Evolutionary conservation across 2,888 invertebrate species (phyloP).

Genomic region (Sesia apiformis): DNA sequence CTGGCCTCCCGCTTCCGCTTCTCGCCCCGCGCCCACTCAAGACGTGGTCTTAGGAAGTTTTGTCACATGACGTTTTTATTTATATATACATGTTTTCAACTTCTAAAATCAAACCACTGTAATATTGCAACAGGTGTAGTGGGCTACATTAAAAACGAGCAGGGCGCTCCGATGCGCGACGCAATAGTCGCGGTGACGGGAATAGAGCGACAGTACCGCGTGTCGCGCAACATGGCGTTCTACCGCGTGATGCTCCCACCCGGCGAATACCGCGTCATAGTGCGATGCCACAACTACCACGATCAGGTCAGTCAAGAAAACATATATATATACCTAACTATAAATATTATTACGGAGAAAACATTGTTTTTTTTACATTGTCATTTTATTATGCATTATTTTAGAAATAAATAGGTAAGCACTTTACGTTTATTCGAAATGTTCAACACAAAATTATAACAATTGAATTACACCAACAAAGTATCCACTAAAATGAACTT

Average conservation of each 20-base stretch:
- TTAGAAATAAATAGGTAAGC: too few relatives aligned
- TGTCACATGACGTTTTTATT: not conserved
- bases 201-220: conserved; percentile 70
- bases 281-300: conserved; percentile 77
- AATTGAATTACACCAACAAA: too few relatives aligned
- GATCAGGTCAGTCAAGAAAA: conserved; percentile 37
- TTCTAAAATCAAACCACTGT: not conserved
- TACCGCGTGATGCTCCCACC: conserved; percentile 82
- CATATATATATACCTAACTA: not conserved
- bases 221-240: conserved; percentile 80
- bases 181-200: conserved; percentile 81
- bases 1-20: too few relatives aligned
- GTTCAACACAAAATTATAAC: too few relatives aligned
- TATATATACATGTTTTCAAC: not conserved
- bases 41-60: too few relatives aligned
- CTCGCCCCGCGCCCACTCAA: too few relatives aligned
- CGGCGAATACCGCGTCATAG: conserved; percentile 77
- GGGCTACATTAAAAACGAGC: conserved; percentile 80
- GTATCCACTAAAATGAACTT: too few relatives aligned
- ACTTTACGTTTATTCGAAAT: too few relatives aligned
- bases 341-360: too few relatives aligned
- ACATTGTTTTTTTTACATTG: too few relatives aligned
- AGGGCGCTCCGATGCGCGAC: conserved; percentile 78
- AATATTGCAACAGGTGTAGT: conserved; percentile 69
- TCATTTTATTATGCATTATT: too few relatives aligned